Conservation (phyloP, 1,140 invertebrate species). For the Elysia chlorotica region DNA sequence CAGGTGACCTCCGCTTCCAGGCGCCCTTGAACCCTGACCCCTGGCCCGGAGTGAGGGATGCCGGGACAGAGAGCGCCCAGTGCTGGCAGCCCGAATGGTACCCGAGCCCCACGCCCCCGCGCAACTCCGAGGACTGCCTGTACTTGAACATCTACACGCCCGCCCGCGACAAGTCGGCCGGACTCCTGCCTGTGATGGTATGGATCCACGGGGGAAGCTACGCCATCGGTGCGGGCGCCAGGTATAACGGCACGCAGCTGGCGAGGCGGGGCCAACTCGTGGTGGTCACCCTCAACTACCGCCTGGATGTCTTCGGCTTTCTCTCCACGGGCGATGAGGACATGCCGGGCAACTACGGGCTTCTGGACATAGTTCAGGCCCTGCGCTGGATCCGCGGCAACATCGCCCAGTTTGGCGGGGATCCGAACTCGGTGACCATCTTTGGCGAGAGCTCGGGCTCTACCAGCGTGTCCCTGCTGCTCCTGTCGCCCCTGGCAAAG, state of each 20-base stretch:
- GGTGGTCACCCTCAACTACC: slow-evolving; percentile 66
- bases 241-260: slow-evolving; percentile 55
- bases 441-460: slow-evolving; percentile 92
- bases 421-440: slow-evolving; percentile 81
- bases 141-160: slow-evolving; percentile 5
- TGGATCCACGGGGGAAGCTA: slow-evolving; percentile 51
- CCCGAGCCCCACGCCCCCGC: background rate
- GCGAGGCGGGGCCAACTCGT: slow-evolving; percentile 61
- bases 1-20: slow-evolving; percentile 78
- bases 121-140: slow-evolving; percentile 12
- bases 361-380: slow-evolving; percentile 88
- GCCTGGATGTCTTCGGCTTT: slow-evolving; percentile 75
- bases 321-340: slow-evolving; percentile 87
- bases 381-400: slow-evolving; percentile 90
- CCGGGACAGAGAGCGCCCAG: slow-evolving; percentile 6
- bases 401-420: slow-evolving; percentile 86
- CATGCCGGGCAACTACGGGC: slow-evolving; percentile 95
- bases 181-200: slow-evolving; percentile 52
- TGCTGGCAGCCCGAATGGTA: slow-evolving; percentile 24
- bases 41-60: slow-evolving; percentile 26
- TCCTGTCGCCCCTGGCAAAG: slow-evolving; percentile 38
- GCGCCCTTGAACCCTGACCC: slow-evolving; percentile 10
- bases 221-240: slow-evolving; percentile 68
- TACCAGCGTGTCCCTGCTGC: slow-evolving; percentile 36
- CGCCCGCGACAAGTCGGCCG: background rate